Evolutionary conservation across 2,797 vertebrate species (phyloP), one percentile per base, ranked within the genome.

Genomic region (Todus mexicanus): DNA sequence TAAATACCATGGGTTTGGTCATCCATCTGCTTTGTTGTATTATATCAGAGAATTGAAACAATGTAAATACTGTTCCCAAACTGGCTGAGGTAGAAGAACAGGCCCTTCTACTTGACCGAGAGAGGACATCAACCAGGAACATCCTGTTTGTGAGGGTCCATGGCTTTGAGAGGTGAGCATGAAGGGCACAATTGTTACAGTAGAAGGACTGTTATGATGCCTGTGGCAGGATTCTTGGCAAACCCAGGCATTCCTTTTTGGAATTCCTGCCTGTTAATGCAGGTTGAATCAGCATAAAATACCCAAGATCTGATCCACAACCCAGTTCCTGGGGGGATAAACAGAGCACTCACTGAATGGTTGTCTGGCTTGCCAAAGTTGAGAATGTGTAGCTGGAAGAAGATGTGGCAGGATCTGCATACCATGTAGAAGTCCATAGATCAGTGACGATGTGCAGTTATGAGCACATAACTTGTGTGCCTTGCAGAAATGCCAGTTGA

Each of bases 391-490:
- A 33, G 20, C 59, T 90, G 53, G 68, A 42, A 60, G 35, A 79
- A n/a, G 59, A 61, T 38, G 50, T n/a, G 50, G 38, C 31, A 66
- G 56, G 56, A 74, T 65, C 51, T 79, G 37, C 61, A 43, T 35
- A 27, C 23, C 20, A 16, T 20, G 20, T 64, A 21, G n/a, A 76
- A 88, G 26, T 51, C 50, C 54, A 68, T 15, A 72, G 19, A 74
- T 61, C 26, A 31, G 11, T 69, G 42, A 83, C 20, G 35, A 65
- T 38, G 9, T 27, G 31, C 31, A 74, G 25, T 37, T 61, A 35
- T 0, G 1, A 69, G 27, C 4, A 10, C 15, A n/a, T 6, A 65
- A 43, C 7, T 12, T 8, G 5, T 26, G 7, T 60, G 5, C 16
- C n/a, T 11, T 27, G 12, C 14, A 75, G 35, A 63, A 40, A 18